Base-by-base conservation (phyloP, 2,888 invertebrate species). In the Chironomus riparius region DNA sequence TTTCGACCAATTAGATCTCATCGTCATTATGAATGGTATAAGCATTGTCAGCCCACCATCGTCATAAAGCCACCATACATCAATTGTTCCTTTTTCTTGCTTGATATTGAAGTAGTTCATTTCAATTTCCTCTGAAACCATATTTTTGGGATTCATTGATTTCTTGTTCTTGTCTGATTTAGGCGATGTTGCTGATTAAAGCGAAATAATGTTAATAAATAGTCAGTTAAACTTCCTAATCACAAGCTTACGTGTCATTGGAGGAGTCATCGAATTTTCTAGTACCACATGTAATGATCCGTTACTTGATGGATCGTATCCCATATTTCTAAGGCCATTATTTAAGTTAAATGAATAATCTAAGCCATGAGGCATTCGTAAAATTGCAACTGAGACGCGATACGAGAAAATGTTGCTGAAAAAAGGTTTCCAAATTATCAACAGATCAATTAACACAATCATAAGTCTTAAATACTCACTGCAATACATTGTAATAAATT, bases 11-110 rank as follows among this genome's bases (percentile, higher is more conserved):
- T 90, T 87, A 7, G 90, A 87, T 78, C 94, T 88, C 79, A 90
- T 90, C 70, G 92, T 92, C 78, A 95, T 89, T 79, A 95, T 94
- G 83, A 94, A 94, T 0, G 94, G 94, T 79, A 95, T 83, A 77
- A 95, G 86, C 83, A 95, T 91, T 1, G 94, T 94, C 68, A 95
- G 86, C 74, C 93, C 93, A 81, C 93, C 93, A 83, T 94, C 97
- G 82, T 97, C 97, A 83, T 96, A 97, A 80, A 97, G 85, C 97
- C 97, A 98, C 94, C 96, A 97, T 68, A 97, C 95, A 85, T 97
- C 97, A 65, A 97, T 90, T 0, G 89, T 91, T 12, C 95, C 95
- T 77, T 90, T 88, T 76, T 89, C 88, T 84, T 94, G 89, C 81
- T 93, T 94, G 78, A 87, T 88, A 78, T 91, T 90, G 83, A 95